These are phyloP conservation scores for Diachasmimorpha longicaudata DNA, from an alignment of 1,140 invertebrate species.

Conservation along the genomic window DNA sequence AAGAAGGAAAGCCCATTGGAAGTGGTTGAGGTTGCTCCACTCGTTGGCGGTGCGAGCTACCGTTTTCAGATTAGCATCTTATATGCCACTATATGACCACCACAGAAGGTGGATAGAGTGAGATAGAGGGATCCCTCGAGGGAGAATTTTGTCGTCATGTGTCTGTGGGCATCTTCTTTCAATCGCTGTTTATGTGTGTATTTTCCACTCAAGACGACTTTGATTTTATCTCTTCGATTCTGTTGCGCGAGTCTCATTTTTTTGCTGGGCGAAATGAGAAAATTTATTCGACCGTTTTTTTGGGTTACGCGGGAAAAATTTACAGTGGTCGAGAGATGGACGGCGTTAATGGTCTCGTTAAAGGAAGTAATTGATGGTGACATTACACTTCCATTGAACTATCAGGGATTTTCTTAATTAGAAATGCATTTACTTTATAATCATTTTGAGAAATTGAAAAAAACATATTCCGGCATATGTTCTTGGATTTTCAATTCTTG, in stretches of 20 bases:
- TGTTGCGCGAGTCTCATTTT: background rate
- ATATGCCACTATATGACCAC: constrained; percentile 41
- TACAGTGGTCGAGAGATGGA: background rate
- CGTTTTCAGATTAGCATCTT: constrained; percentile 55
- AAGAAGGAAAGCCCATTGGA: constrained; percentile 1
- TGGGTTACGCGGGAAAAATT: background rate
- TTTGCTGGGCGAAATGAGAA: background rate
- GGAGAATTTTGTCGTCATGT: constrained; percentile 12
- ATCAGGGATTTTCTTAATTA: no score
- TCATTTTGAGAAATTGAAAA: no score
- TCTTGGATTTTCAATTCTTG: no score
- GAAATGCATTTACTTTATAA: no score
- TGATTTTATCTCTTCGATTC: constrained; percentile 30
- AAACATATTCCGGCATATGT: no score
- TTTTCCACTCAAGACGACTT: constrained; percentile 11
- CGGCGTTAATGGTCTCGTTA: background rate
- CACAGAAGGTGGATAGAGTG: constrained; percentile 14
- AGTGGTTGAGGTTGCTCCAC: constrained; percentile 37
- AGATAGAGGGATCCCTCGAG: background rate
- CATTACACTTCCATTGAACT: background rate
- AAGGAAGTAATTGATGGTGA: background rate
- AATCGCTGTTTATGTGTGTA: background rate
- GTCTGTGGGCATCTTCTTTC: background rate
- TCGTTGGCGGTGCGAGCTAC: constrained; percentile 50
- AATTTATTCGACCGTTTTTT: background rate